Evolutionary conservation across 92 coral and sea anemone genomes (phyloP), one percentile per base, ranked within the genome.

Genomic region (Palythoa grandiflora): DNA sequence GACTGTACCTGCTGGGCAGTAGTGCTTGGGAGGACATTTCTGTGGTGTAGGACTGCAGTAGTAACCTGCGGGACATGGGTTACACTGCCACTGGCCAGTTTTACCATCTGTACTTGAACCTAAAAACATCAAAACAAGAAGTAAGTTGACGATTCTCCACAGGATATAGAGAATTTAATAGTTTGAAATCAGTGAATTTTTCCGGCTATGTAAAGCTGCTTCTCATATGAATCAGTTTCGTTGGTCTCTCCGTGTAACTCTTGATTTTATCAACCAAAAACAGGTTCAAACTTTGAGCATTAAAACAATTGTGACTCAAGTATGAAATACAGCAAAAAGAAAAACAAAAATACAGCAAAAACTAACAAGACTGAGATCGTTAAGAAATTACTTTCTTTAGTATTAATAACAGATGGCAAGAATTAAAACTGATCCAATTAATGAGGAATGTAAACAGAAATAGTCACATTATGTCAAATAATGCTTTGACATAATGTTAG

Each of bases 1-100:
- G 44, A 91, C 92, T 12, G 96, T 96, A 7, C 98, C 99, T 0
- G 92, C 89, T 6, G 99, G 99, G 47, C 99, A 97, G 77, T 94
- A 97, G 88, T 95, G 91, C 66, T 86, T 80, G 15, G 90, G 88
- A 13, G 99, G 99, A 68, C 99, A 97, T 20, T 89, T 88, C n/a
- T 88, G 89, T 11, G 83, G 92, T 1, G 86, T 84, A 21, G 95
- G 91, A 10, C 90, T 89, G 81, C 99, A 97, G 86, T 95, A 97
- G 71, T 94, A 95, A 1, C 99, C 96, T 1, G 97, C 96, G 6
- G 98, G 98, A 70, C 99, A 97, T 36, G 88, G 94, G 14, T 89
- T 91, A 63, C 99, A 97, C 9, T 68, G 73, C 71, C 91, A 75
- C 77, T 89, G 94, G 6, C 95, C 96, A 38, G 21, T 38, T 15